Percentiles rank a stretch among this genome's conserved stretches.
Conservation (phyloP, 2,113 vertebrate species). For the Vimba vimba region DNA sequence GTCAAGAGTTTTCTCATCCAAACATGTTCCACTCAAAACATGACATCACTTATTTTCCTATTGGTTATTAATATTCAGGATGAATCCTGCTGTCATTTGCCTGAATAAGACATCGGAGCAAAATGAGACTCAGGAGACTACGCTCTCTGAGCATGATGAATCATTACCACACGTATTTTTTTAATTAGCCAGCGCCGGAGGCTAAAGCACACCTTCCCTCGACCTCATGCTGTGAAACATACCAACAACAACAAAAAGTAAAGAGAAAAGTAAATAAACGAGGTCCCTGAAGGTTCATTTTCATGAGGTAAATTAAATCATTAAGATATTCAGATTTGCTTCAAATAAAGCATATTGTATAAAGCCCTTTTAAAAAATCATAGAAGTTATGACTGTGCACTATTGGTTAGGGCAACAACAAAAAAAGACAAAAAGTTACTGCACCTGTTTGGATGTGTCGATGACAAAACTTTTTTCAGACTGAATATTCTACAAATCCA, state of each 20-base stretch:
- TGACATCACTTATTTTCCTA: constrained; percentile 32
- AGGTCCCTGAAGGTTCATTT: constrained; percentile 15
- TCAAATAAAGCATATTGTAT: background rate
- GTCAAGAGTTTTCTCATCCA: too few species aligned
- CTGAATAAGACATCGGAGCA: constrained; percentile 37
- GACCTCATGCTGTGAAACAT: constrained; percentile 29
- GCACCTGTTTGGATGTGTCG: background rate
- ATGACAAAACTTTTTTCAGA: background rate
- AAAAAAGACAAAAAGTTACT: background rate
- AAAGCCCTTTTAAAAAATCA: background rate
- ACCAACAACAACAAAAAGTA: background rate
- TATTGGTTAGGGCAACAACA: background rate
- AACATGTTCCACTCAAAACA: background rate
- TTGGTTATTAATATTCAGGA: constrained; percentile 34
- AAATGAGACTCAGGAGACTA: constrained; percentile 37
- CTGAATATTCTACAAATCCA: background rate
- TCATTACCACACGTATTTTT: constrained; percentile 43
- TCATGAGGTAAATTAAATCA: background rate
- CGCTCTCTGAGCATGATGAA: constrained; percentile 22
- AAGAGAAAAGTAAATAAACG: background rate
- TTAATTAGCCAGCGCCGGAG: constrained; percentile 38
- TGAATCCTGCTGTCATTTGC: constrained; percentile 32
- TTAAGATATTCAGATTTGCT: background rate
- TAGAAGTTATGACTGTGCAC: background rate
- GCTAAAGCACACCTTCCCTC: constrained; percentile 25